phyloP scores from a whole-genome alignment of 2,888 invertebrate species.

The Agrochola lota region DNA sequence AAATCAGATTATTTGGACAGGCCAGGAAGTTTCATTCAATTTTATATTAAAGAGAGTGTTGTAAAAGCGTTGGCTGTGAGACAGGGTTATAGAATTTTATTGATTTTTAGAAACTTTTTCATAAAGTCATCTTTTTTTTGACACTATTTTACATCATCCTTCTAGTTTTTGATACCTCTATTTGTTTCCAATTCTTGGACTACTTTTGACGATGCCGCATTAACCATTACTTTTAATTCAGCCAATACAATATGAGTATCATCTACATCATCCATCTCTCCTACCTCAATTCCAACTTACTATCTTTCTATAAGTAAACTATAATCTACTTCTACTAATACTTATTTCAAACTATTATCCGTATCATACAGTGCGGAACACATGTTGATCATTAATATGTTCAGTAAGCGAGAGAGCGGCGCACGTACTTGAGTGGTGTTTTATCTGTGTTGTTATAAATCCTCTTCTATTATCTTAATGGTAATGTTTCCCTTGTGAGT shows the following conservation, averaged over 20 bases:
- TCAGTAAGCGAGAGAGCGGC: constrained; percentile 71
- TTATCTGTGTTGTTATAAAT: constrained; percentile 76
- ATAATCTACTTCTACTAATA: constrained; percentile 47
- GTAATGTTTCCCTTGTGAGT: constrained; percentile 71
- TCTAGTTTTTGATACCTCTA: not conserved
- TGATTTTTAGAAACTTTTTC: not conserved
- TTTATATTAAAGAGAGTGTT: not conserved
- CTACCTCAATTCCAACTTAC: not conserved
- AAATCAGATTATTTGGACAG: not conserved
- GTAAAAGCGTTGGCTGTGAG: constrained; percentile 9
- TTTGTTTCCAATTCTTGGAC: not conserved
- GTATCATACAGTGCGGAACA: constrained; percentile 68
- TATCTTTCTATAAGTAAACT: constrained; percentile 29
- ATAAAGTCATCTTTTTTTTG: not conserved
- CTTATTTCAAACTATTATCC: constrained; percentile 59
- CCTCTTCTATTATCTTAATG: constrained; percentile 79
- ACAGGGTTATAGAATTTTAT: constrained; percentile 7
- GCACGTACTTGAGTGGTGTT: constrained; percentile 76
- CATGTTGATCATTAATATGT: constrained; percentile 78
- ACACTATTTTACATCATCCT: not conserved
- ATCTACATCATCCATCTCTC: not conserved
- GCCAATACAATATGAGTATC: too few species aligned
- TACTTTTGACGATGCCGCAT: too few species aligned
- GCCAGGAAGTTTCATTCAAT: not conserved
- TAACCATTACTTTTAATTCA: not conserved